These are phyloP conservation scores for Acleris emargana DNA, from an alignment of 2,888 invertebrate species.

Conservation along the genomic window DNA sequence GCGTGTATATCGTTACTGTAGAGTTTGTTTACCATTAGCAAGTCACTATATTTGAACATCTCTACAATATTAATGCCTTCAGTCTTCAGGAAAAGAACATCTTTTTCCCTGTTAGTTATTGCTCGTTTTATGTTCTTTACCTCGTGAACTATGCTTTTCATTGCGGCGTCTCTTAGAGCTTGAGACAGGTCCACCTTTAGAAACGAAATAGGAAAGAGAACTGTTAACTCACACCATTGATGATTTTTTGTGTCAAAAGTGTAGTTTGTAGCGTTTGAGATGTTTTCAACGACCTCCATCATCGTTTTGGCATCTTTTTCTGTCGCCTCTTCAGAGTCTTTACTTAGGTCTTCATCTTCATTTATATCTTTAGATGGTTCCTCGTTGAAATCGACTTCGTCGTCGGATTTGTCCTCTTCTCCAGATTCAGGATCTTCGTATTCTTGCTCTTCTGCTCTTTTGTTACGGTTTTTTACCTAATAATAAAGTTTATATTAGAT, in stretches of 20 bases:
- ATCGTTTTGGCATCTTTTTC: constrained; percentile 60
- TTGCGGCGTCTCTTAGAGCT: constrained; percentile 87
- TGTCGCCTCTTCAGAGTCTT: constrained; percentile 51
- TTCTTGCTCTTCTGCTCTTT: constrained; percentile 85
- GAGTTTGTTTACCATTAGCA: constrained; percentile 91
- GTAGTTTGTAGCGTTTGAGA: constrained; percentile 85
- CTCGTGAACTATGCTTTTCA: constrained; percentile 90
- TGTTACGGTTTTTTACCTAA: constrained; percentile 80
- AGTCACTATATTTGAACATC: constrained; percentile 91
- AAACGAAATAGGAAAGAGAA: constrained; percentile 84
- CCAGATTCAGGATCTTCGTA: constrained; percentile 87
- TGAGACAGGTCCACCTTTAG: constrained; percentile 88
- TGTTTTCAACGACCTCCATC: constrained; percentile 67
- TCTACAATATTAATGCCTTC: constrained; percentile 97
- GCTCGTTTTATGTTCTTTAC: constrained; percentile 92
- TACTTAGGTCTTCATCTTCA: constrained; percentile 47
- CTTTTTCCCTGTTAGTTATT: constrained; percentile 89
- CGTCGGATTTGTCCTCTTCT: constrained; percentile 82
- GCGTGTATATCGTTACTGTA: constrained; percentile 98
- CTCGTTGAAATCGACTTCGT: constrained; percentile 65
- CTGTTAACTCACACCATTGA: constrained; percentile 93
- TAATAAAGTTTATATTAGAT: constrained; percentile 34
- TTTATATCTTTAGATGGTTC: constrained; percentile 60
- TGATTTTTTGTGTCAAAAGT: constrained; percentile 89
- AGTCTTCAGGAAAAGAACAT: constrained; percentile 90